These are phyloP conservation scores for Caenorhabditis macrosperma DNA, from an alignment of 2,888 invertebrate genomes.

Conservation along the genomic window DNA sequence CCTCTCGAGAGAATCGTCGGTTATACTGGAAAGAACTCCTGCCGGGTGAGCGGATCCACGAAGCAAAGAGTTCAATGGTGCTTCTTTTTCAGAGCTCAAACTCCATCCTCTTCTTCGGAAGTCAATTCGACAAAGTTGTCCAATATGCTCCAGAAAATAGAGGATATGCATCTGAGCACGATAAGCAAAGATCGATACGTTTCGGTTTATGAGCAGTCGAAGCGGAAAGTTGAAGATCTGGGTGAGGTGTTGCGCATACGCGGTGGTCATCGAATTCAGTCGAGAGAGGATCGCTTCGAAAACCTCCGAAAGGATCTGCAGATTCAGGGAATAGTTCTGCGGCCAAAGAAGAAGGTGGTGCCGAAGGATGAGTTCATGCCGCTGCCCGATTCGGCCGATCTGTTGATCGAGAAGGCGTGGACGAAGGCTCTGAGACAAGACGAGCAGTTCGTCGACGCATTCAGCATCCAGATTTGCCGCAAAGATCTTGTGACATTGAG, in stretches of 20 bases:
- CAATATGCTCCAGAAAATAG: slow-evolving; percentile 21
- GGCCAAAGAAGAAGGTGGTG: slow-evolving; percentile 42
- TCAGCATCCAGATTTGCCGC: slow-evolving; percentile 83
- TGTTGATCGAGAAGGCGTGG: slow-evolving; percentile 68
- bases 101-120: slow-evolving; percentile 21
- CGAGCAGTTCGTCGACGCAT: slow-evolving; percentile 67
- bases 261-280: slow-evolving; percentile 8
- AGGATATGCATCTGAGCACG: neutral
- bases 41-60: neutral
- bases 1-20: slow-evolving; percentile 13
- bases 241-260: slow-evolving; percentile 44
- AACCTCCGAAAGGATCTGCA: slow-evolving; percentile 17
- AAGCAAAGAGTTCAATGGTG: neutral
- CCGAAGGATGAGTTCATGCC: slow-evolving; percentile 54
- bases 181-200: slow-evolving; percentile 12
- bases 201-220: slow-evolving; percentile 8
- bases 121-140: neutral
- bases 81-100: neutral
- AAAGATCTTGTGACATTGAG: slow-evolving; percentile 89
- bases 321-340: slow-evolving; percentile 42
- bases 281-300: slow-evolving; percentile 17
- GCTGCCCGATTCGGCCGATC: slow-evolving; percentile 63
- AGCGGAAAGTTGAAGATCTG: neutral
- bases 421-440: slow-evolving; percentile 1
- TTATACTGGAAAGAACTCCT: slow-evolving; percentile 9